Evolutionary conservation across 2,113 vertebrate species (phyloP).

Genomic region (Ochotona curzoniae): DNA sequence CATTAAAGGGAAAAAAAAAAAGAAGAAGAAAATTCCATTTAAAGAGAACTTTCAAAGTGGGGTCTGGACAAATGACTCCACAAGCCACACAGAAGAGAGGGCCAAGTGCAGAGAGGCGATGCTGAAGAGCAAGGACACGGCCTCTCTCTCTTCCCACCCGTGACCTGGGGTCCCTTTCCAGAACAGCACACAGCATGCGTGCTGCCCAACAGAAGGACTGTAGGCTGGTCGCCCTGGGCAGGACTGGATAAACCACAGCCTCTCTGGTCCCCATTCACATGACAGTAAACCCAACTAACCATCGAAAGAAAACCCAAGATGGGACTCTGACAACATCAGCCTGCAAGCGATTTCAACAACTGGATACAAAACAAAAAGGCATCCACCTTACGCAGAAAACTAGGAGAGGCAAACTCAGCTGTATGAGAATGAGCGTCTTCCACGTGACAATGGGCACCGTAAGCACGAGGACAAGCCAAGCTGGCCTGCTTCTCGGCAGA

Average conservation of each 20-base stretch:
- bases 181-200: no score
- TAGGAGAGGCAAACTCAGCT: not conserved
- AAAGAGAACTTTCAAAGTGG: not conserved
- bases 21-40: not conserved
- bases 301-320: no score
- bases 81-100: not conserved
- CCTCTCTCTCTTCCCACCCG: no score
- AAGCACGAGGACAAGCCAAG: not conserved
- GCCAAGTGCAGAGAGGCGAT: no score
- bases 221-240: not conserved
- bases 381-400: not conserved
- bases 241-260: no score
- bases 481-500: no score
- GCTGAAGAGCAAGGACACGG: not conserved
- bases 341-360: no score
- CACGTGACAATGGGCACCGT: not conserved
- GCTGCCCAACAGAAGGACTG: not conserved
- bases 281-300: no score
- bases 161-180: no score
- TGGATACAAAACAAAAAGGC: not conserved
- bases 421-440: not conserved
- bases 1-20: conserved; percentile 27
- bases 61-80: not conserved
- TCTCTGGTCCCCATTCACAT: no score
- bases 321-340: no score